Evolutionary conservation across 2,888 invertebrate genomes (phyloP), one percentile per base, ranked within the genome.

Genomic region (Erebia epiphron): DNA sequence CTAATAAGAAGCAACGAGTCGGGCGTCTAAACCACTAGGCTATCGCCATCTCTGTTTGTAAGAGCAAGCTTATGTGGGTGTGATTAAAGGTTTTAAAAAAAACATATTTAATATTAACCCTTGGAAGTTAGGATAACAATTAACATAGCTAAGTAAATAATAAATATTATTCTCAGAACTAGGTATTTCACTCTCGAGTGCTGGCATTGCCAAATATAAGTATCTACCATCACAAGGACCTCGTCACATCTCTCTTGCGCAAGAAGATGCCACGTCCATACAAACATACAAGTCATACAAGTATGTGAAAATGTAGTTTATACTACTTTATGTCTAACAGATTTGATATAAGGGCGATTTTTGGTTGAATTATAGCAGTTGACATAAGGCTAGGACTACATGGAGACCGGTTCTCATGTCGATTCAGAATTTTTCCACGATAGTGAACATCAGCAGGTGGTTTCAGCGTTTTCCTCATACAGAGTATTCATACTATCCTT

Each of bases 221-320:
- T 60, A 26, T 3, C 2, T 0, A 63, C 68, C 56, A 68, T 66
- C 67, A 70, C 79, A 74, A 83, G 85, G 83, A 82, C 82, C 82
- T 79, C 79, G 81, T 78, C 81, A 81, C 81, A 79, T 83, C 84
- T 81, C 80, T 79, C 81, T 84, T 86, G 82, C 84, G 84, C 83
- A 86, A 87, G 82, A 77, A 67, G 67, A 75, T 73, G 67, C 73
- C 70, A 77, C 79, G 75, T 81, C 82, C 82, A 80, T 81, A 80
- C 80, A 75, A 80, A 83, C 79, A 62, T 54, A 57, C 56, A n/a
- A 56, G 18, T 60, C 49, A 61, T 57, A 26, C 14, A 21, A 8
- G 26, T 21, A 11, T 7, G 56, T 61, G 43, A 43, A 54, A 10
- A 18, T 54, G 10, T 54, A 18, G 16, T 60, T 18, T 67, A 41